phyloP scores from a whole-genome alignment of 2,113 vertebrate genomes.

The Murina feae region DNA sequence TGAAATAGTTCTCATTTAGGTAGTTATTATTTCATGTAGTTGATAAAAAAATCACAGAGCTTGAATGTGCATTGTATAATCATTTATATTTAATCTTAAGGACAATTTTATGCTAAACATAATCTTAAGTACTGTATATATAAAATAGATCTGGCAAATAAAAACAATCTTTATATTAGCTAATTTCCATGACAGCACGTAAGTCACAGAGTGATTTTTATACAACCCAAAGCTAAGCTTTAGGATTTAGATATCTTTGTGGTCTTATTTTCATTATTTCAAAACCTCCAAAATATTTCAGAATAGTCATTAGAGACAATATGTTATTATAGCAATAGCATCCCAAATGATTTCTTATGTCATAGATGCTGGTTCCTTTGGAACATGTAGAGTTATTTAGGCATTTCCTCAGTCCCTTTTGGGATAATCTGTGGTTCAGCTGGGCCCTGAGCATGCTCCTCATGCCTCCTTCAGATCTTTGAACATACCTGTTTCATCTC shows the following conservation, averaged over 20 bases:
- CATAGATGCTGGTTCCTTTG: background rate
- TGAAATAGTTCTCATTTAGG: background rate
- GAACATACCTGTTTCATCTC: background rate
- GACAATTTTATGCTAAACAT: background rate
- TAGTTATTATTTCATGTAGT: background rate
- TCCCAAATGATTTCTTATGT: background rate
- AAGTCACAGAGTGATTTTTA: conserved; percentile 3
- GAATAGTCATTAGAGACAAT: background rate
- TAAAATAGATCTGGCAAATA: background rate
- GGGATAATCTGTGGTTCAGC: background rate
- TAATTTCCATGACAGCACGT: background rate
- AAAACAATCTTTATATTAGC: background rate
- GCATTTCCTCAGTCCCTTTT: background rate
- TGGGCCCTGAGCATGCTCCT: background rate
- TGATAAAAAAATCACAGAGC: conserved; percentile 28
- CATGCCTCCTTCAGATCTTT: background rate
- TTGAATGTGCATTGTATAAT: background rate
- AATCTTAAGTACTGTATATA: background rate
- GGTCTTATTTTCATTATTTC: background rate
- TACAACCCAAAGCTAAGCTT: background rate
- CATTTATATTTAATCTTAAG: conserved; percentile 30
- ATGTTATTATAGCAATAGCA: background rate
- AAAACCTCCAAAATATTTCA: conserved; percentile 33
- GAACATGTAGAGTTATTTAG: background rate
- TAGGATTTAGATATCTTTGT: background rate